Conservation (phyloP, 2,113 vertebrate species). For the Anthoscopus minutus region DNA sequence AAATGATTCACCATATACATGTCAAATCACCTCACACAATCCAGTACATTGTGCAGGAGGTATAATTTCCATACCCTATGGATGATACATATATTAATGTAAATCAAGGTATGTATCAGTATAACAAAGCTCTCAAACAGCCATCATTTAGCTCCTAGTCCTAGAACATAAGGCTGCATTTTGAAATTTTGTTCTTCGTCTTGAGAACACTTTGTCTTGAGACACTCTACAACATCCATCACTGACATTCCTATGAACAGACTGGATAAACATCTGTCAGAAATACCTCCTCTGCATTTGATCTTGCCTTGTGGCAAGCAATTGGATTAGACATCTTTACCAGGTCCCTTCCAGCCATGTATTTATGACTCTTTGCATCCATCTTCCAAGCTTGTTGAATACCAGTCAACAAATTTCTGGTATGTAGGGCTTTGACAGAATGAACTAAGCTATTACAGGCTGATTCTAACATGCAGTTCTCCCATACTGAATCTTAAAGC, state of each 20-base stretch:
- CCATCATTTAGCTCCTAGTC: background rate
- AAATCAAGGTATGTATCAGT: background rate
- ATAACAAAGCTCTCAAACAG: background rate
- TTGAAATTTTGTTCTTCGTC: background rate
- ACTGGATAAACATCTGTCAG: conserved; percentile 15
- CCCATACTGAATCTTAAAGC: background rate
- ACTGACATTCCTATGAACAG: background rate
- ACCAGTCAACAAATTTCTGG: background rate
- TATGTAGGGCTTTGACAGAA: background rate
- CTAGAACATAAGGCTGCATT: background rate
- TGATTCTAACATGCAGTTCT: background rate
- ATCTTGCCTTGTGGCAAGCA: background rate
- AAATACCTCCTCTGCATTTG: background rate
- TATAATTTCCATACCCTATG: background rate
- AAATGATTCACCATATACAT: background rate
- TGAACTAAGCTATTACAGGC: background rate
- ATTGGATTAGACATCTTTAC: background rate
- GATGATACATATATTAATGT: background rate
- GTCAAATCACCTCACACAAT: background rate
- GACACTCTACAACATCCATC: background rate
- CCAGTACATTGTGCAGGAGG: background rate
- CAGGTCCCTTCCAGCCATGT: background rate
- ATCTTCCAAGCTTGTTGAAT: background rate
- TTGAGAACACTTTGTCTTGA: background rate
- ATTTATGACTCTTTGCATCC: background rate